A percentile compares a stretch with the other conserved stretches of the same genome.
These are phyloP conservation scores for Malurus melanocephalus DNA, from an alignment of 2,113 vertebrate genomes.

Conservation along the genomic window DNA sequence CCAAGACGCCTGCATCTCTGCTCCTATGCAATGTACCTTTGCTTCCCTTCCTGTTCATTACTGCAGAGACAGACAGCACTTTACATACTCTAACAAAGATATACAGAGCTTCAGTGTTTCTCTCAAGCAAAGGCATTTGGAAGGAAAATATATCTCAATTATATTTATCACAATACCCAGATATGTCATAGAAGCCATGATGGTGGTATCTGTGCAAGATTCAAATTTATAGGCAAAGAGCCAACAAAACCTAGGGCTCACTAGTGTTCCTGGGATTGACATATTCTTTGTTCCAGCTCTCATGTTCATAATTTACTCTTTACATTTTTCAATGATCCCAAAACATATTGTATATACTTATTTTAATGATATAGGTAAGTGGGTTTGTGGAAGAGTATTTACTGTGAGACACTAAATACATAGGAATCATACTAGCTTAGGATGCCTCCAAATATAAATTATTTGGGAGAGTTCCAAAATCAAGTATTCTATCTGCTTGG, in stretches of 20 bases:
- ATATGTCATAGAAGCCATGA: neutral
- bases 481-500: neutral
- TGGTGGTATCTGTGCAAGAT: neutral
- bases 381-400: neutral
- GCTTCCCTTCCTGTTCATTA: neutral
- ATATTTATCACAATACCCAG: neutral
- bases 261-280: neutral
- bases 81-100: neutral
- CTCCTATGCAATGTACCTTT: neutral
- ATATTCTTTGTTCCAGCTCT: neutral
- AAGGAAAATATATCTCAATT: neutral
- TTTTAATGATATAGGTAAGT: neutral
- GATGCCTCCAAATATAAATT: neutral
- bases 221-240: neutral
- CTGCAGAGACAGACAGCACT: neutral
- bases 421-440: neutral
- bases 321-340: neutral
- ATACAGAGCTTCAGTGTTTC: neutral
- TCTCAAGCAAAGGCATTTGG: neutral
- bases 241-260: neutral
- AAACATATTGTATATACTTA: neutral
- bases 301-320: neutral
- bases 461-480: neutral
- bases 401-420: neutral
- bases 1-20: neutral